These are phyloP conservation scores for Anoura caudifer DNA, from an alignment of 2,113 vertebrate species.

Conservation along the genomic window DNA sequence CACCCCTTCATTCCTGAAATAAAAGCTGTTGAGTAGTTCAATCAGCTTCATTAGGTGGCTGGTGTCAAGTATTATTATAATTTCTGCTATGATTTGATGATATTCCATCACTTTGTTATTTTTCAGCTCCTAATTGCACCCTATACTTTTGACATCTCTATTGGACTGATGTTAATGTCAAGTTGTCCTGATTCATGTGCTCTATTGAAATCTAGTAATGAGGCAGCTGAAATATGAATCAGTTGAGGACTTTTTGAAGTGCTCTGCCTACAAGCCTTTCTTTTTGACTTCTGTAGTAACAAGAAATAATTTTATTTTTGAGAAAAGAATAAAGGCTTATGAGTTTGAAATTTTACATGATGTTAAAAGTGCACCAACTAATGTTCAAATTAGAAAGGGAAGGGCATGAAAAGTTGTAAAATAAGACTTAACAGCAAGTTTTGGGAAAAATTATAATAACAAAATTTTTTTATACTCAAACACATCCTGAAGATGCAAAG, in stretches of 20 bases:
- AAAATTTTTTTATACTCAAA: not conserved
- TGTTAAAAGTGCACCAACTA: constrained; percentile 49
- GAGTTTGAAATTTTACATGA: constrained; percentile 54
- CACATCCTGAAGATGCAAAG: not conserved
- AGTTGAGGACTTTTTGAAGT: constrained; percentile 60
- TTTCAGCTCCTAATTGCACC: constrained; percentile 62
- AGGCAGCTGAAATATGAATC: constrained; percentile 31
- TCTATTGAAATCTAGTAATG: constrained; percentile 56
- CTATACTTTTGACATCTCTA: constrained; percentile 68
- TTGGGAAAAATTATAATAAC: constrained; percentile 12
- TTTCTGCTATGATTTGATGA: constrained; percentile 41
- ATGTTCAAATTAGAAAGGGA: constrained; percentile 47
- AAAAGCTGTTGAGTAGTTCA: constrained; percentile 55
- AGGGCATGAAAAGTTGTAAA: not conserved
- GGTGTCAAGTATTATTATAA: constrained; percentile 48
- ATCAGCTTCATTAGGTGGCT: constrained; percentile 45
- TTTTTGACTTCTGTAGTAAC: constrained; percentile 57
- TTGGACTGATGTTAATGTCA: constrained; percentile 63
- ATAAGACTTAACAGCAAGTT: not conserved
- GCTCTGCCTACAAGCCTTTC: constrained; percentile 52
- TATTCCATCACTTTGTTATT: constrained; percentile 59
- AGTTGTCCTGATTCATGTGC: constrained; percentile 62
- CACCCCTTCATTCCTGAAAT: constrained; percentile 25
- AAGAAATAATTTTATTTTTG: constrained; percentile 64
- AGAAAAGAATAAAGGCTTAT: constrained; percentile 65